A percentile compares a stretch with the other conserved stretches of the same genome.
Evolutionary conservation across 1,140 invertebrate genomes (phyloP).

Genomic region (Chionoecetes opilio): DNA sequence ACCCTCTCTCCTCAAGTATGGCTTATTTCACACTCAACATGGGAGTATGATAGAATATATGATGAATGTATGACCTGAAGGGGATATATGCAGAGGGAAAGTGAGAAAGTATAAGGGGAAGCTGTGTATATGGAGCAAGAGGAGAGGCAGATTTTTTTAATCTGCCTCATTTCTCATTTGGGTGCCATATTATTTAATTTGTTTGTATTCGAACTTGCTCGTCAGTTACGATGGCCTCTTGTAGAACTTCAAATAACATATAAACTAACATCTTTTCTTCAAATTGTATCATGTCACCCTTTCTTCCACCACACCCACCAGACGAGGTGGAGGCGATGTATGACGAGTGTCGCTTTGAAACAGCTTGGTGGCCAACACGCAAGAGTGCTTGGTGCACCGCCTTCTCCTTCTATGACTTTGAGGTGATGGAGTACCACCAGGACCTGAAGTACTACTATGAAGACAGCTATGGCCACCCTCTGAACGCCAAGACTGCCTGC

Average conservation of each 20-base stretch:
- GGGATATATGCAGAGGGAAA: too few species aligned
- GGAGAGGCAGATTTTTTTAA: too few species aligned
- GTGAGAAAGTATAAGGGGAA: too few species aligned
- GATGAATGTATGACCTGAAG: too few species aligned
- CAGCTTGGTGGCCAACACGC: conserved; percentile 75
- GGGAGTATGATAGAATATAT: too few species aligned
- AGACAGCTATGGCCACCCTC: conserved; percentile 53
- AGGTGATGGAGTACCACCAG: conserved; percentile 79
- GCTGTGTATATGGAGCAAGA: too few species aligned
- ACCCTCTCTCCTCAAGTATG: conserved; percentile 67
- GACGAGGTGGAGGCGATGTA: conserved; percentile 74
- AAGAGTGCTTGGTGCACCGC: conserved; percentile 79
- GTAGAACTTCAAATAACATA: too few species aligned
- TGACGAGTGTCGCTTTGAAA: conserved; percentile 80
- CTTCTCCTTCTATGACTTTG: conserved; percentile 77
- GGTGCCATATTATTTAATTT: too few species aligned
- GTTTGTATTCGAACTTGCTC: too few species aligned
- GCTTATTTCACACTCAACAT: neutral
- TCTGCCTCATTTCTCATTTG: too few species aligned
- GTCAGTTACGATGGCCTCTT: too few species aligned
- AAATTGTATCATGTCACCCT: neutral
- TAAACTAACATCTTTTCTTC: too few species aligned
- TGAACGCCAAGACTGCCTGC: conserved; percentile 46
- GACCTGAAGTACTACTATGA: conserved; percentile 79
- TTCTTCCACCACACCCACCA: conserved; percentile 38